These are phyloP conservation scores for Drosophila chauvacae DNA, from an alignment of 1,140 invertebrate species.

Conservation along the genomic window DNA sequence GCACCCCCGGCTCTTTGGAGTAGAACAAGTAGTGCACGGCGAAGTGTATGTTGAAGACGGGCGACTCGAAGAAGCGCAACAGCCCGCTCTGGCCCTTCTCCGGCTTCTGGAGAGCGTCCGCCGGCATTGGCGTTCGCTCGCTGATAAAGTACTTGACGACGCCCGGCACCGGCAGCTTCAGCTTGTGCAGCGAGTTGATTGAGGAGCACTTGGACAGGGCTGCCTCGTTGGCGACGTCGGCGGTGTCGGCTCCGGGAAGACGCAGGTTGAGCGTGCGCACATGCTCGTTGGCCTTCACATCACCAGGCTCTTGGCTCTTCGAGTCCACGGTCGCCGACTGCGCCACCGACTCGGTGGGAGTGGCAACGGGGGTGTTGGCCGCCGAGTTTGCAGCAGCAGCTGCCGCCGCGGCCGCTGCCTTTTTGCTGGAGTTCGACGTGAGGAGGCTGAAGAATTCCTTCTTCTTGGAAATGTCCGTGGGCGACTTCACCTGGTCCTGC, in stretches of 20 bases:
- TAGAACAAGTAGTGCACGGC: conserved; percentile 99
- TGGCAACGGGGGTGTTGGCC: conserved; percentile 47
- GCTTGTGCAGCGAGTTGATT: conserved; percentile 75
- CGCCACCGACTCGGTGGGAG: conserved; percentile 37
- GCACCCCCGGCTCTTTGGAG: conserved; percentile 98
- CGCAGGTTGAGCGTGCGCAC: conserved; percentile 69
- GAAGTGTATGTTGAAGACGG: conserved; percentile 98
- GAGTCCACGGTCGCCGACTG: background rate
- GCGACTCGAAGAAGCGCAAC: conserved; percentile 97
- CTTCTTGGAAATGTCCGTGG: conserved; percentile 81
- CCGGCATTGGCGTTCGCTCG: conserved; percentile 53
- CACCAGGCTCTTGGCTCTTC: conserved; percentile 10
- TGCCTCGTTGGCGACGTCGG: conserved; percentile 24
- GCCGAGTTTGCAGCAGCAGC: conserved; percentile 59
- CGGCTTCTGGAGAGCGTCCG: conserved; percentile 56
- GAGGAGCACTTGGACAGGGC: conserved; percentile 69
- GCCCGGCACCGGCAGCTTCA: conserved; percentile 80
- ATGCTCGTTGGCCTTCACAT: conserved; percentile 50
- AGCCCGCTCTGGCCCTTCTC: conserved; percentile 87
- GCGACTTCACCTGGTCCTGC: conserved; percentile 73
- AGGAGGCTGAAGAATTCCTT: conserved; percentile 83
- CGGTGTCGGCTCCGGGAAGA: conserved; percentile 57
- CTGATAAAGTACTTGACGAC: conserved; percentile 83
- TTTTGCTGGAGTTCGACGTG: conserved; percentile 78
- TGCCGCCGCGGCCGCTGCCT: conserved; percentile 71